Percentiles rank a stretch among this genome's conserved stretches.
Conservation (phyloP, 2,797 vertebrate species). For the Hemibagrus guttatus region DNA sequence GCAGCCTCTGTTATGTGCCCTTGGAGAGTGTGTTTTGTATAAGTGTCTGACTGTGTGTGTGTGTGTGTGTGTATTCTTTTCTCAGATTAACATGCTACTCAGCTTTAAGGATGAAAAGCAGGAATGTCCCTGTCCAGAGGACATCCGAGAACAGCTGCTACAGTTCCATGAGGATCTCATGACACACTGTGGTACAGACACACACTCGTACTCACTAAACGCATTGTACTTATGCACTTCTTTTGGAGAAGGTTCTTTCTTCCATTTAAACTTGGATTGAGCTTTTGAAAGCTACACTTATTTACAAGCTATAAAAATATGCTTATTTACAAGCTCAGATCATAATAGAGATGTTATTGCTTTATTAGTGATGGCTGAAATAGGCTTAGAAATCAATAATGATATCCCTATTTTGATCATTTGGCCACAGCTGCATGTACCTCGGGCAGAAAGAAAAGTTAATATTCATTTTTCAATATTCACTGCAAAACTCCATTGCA, state of each 20-base stretch:
- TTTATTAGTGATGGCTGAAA: neutral
- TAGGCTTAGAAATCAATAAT: neutral
- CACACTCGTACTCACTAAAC: neutral
- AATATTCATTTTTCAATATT: neutral
- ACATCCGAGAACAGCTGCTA: constrained; percentile 87
- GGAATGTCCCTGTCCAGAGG: constrained; percentile 91
- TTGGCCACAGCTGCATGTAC: neutral
- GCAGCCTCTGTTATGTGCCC: neutral
- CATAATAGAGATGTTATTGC: neutral
- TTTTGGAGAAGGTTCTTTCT: neutral
- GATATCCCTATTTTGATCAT: neutral
- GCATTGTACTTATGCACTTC: neutral
- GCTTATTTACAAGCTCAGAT: neutral
- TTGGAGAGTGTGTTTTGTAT: neutral
- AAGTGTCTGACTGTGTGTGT: neutral
- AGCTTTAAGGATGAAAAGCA: constrained; percentile 94
- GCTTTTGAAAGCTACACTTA: neutral
- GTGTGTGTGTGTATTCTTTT: neutral
- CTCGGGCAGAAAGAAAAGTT: no score
- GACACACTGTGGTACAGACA: constrained; percentile 87
- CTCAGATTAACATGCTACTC: constrained; percentile 94
- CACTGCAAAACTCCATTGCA: neutral
- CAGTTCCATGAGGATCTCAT: constrained; percentile 96
- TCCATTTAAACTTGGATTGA: neutral
- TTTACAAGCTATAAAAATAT: no score